phyloP scores from a whole-genome alignment of 2,797 vertebrate genomes.

The Pyrrhura leucotis region DNA sequence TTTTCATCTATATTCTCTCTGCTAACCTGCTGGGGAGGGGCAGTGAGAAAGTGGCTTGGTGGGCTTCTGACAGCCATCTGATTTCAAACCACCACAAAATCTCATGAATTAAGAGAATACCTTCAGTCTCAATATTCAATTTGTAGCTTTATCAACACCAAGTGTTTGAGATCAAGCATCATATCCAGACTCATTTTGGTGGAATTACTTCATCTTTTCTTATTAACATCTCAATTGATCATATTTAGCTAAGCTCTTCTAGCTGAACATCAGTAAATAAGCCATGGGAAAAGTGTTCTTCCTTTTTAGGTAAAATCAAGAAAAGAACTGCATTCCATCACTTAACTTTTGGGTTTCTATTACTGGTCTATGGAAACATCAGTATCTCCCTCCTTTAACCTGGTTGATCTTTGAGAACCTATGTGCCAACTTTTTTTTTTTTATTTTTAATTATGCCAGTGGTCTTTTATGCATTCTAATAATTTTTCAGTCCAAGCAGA shows the following conservation, averaged over 20 bases:
- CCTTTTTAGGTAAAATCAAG: background rate
- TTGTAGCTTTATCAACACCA: background rate
- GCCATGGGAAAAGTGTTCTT: background rate
- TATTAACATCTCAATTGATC: background rate
- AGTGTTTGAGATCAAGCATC: background rate
- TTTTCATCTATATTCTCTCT: background rate
- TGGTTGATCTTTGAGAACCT: background rate
- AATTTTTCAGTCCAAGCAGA: background rate
- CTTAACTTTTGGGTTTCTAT: background rate
- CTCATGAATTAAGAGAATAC: background rate
- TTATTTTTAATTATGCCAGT: background rate
- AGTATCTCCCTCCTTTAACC: background rate
- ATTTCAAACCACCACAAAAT: background rate
- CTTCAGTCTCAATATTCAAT: background rate
- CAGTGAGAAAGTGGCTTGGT: background rate
- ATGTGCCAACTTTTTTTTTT: background rate
- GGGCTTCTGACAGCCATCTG: background rate
- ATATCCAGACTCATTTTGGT: background rate
- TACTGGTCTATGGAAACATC: background rate
- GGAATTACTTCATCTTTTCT: background rate
- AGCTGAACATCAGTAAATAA: background rate
- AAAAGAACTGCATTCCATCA: background rate
- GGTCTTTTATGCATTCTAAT: background rate
- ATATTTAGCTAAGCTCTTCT: background rate
- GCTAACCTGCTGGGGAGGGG: background rate